Conservation (phyloP, 2,113 vertebrate genomes). For the Colius striatus region DNA sequence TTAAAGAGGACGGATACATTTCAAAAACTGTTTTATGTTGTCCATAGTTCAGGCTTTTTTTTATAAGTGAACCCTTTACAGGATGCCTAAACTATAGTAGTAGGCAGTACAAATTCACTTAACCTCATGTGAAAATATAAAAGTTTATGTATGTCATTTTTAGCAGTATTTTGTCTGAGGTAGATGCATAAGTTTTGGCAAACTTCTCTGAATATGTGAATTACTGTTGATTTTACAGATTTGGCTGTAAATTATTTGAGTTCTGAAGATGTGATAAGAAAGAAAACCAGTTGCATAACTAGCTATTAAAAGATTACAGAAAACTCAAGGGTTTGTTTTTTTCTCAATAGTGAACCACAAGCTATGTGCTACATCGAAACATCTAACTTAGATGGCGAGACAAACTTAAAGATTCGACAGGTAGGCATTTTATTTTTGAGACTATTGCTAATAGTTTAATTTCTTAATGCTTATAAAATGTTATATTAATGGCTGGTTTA, state of each 20-base stretch:
- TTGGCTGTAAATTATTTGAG: background rate
- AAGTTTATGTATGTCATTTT: background rate
- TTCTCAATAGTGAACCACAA: constrained; percentile 90
- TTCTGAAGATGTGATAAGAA: background rate
- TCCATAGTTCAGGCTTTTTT: background rate
- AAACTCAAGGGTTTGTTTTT: constrained; percentile 10
- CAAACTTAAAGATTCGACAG: constrained; percentile 98
- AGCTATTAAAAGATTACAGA: background rate
- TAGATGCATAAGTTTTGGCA: background rate
- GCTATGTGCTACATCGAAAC: constrained; percentile 99
- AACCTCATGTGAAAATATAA: background rate
- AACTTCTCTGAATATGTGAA: constrained; percentile 46
- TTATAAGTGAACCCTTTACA: background rate
- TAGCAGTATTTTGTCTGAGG: background rate
- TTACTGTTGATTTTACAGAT: background rate
- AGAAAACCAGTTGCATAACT: background rate
- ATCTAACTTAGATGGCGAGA: constrained; percentile 97
- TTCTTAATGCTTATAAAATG: background rate
- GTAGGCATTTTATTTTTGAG: constrained; percentile 70
- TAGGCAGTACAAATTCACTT: background rate
- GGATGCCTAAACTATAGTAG: background rate
- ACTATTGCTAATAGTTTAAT: background rate
- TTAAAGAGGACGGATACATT: background rate
- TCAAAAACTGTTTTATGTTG: background rate
- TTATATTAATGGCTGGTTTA: background rate